Percentiles rank a stretch among this genome's conserved stretches.
Conservation (phyloP, 2,888 invertebrate genomes). For the Papilio gigon region DNA sequence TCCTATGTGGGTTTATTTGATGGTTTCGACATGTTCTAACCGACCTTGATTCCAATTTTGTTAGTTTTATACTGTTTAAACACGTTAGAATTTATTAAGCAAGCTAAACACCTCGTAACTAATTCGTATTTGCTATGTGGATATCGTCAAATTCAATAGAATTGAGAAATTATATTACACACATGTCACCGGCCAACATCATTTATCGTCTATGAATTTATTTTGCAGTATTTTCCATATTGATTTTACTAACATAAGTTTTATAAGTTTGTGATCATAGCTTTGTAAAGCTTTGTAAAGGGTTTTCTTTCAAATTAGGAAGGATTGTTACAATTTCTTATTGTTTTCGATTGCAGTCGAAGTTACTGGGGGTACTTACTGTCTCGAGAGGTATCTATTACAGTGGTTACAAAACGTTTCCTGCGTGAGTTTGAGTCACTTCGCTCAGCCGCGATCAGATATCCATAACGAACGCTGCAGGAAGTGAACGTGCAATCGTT, state of each 20-base stretch:
- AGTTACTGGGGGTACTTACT: too few relatives aligned
- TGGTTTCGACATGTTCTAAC: conserved; percentile 44
- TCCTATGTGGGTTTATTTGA: conserved; percentile 43
- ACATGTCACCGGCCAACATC: too few relatives aligned
- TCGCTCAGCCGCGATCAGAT: conserved; percentile 58
- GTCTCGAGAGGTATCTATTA: conserved; percentile 55
- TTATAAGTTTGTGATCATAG: too few relatives aligned
- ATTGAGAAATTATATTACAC: too few relatives aligned
- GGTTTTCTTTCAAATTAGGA: too few relatives aligned
- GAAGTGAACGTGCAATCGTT: conserved; percentile 48
- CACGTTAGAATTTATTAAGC: background rate
- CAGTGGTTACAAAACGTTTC: conserved; percentile 54
- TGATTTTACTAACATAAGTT: too few relatives aligned
- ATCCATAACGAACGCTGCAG: conserved; percentile 53
- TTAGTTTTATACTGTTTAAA: background rate
- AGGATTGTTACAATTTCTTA: too few relatives aligned
- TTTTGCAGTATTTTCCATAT: too few relatives aligned
- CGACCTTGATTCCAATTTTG: conserved; percentile 30
- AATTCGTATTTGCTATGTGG: conserved; percentile 15
- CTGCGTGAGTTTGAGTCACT: conserved; percentile 52
- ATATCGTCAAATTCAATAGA: too few relatives aligned
- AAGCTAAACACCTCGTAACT: background rate
- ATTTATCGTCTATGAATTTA: too few relatives aligned
- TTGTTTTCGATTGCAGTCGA: too few relatives aligned
- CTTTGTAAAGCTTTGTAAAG: too few relatives aligned